Conservation (phyloP, 2,113 vertebrate genomes). For the human (Homo sapiens) region DNA sequence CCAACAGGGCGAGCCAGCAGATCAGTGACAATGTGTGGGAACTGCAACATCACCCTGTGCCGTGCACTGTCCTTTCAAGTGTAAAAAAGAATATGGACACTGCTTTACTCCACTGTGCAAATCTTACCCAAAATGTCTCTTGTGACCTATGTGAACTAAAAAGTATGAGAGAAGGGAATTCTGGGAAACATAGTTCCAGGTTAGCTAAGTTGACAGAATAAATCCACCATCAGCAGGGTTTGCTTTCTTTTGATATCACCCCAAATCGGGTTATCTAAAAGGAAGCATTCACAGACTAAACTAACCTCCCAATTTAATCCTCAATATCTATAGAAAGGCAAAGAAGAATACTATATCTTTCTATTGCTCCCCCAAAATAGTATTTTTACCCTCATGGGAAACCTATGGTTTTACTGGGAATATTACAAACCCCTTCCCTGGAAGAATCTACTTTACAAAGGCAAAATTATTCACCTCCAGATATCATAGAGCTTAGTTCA, state of each 20-base stretch:
- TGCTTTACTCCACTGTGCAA: not conserved
- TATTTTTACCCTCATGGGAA: constrained; percentile 48
- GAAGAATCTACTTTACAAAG: constrained; percentile 35
- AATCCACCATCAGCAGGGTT: constrained; percentile 7
- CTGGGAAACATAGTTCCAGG: not conserved
- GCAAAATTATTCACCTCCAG: constrained; percentile 10
- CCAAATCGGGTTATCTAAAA: constrained; percentile 35
- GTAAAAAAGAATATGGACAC: not conserved
- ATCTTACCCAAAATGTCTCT: not conserved
- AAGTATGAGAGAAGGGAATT: not conserved
- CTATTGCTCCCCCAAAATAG: not conserved
- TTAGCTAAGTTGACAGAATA: constrained; percentile 14
- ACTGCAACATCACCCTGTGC: not conserved
- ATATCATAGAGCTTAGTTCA: not conserved
- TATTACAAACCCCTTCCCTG: not conserved
- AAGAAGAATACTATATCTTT: constrained; percentile 15
- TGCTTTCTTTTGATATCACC: constrained; percentile 23
- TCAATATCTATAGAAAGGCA: not conserved
- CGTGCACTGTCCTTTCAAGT: not conserved
- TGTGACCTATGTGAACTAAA: not conserved
- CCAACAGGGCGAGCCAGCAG: not conserved
- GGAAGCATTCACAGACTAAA: constrained; percentile 43
- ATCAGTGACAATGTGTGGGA: not conserved
- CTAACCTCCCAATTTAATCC: constrained; percentile 51
- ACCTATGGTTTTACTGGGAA: constrained; percentile 24